Evolutionary conservation across 92 coral and sea anemone species (phyloP).

Genomic region (Zoanthus gigantus): DNA sequence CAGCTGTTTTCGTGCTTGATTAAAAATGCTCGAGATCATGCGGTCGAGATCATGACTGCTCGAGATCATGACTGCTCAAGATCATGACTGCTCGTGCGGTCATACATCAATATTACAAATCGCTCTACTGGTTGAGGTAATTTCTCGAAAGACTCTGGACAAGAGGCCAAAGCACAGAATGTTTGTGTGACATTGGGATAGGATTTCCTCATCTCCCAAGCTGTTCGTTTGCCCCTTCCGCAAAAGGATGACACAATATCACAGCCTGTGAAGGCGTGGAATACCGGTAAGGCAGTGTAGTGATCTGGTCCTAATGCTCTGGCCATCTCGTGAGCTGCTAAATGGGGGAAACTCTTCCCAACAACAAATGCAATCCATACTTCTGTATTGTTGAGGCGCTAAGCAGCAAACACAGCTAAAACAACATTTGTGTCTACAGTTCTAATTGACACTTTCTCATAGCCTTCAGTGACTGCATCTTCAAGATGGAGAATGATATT

Average conservation of each 20-base stretch:
- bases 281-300: constrained; percentile 51
- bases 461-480: constrained; percentile 58
- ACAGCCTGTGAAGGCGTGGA: constrained; percentile 62
- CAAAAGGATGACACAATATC: constrained; percentile 57
- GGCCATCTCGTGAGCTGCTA: constrained; percentile 63
- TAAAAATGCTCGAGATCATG: too few species aligned
- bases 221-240: constrained; percentile 28
- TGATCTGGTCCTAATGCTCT: constrained; percentile 39
- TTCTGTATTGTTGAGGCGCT: constrained; percentile 50
- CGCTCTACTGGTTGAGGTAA: constrained; percentile 45
- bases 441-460: constrained; percentile 32
- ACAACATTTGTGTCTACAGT: constrained; percentile 57
- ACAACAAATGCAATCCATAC: constrained; percentile 70
- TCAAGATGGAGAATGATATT: constrained; percentile 61
- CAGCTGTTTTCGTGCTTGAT: constrained; percentile 59
- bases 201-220: constrained; percentile 36
- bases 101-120: constrained; percentile 54
- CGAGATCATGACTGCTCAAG: constrained; percentile 51
- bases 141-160: constrained; percentile 26
- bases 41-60: too few species aligned
- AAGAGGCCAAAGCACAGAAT: constrained; percentile 22
- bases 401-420: constrained; percentile 54
- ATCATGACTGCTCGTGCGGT: constrained; percentile 61
- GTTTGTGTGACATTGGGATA: constrained; percentile 3
- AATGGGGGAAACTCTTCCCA: constrained; percentile 44